Evolutionary conservation across 2,797 vertebrate genomes (phyloP), one percentile per base, ranked within the genome.

Genomic region (Protonibea diacanthus): DNA sequence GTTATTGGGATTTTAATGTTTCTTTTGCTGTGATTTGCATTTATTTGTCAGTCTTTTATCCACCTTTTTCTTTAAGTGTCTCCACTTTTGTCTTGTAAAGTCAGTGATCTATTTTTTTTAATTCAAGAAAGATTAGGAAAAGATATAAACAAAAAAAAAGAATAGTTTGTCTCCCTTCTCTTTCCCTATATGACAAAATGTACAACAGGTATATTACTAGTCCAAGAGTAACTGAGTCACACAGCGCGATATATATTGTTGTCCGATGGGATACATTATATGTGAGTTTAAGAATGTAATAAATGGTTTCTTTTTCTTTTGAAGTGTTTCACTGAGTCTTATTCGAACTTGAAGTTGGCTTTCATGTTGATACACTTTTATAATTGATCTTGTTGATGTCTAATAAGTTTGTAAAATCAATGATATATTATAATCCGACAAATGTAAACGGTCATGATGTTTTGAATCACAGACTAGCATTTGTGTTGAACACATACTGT

Each of bases 201-300:
- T 91, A 89, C 88, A 93, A 93, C 86, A 95, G 90, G 80, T 93
- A 90, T 92, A 89, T 92, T 92, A 93, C 88, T 92, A 94, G 91
- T 93, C 89, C 87, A 91, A 91, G 74, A 92, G 85, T 94, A 92
- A 82, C 78, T 81, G 87, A 91, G 90, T 94, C 92, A 88, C 90
- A 91, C 88, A 90, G 83, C 80, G 92, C 84, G 23, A 90, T 92
- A 92, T 92, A 93, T 92, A 92, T 94, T 94, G 90, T 94, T 91
- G 90, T 95, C 91, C 91, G 89, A 88, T 93, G 85, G 91, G 91
- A 94, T 93, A 88, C 91, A 93, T 93, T 91, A 86, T 92, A 93
- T 93, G 94, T 95, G 92, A 92, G 94, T 95, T 95, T 92, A 93
- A 94, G 93, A 96, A 96, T 95, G 95, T 95, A 96, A 95, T 95